These are phyloP conservation scores for Poecilia latipinna DNA, from an alignment of 2,113 vertebrate species.

Conservation along the genomic window DNA sequence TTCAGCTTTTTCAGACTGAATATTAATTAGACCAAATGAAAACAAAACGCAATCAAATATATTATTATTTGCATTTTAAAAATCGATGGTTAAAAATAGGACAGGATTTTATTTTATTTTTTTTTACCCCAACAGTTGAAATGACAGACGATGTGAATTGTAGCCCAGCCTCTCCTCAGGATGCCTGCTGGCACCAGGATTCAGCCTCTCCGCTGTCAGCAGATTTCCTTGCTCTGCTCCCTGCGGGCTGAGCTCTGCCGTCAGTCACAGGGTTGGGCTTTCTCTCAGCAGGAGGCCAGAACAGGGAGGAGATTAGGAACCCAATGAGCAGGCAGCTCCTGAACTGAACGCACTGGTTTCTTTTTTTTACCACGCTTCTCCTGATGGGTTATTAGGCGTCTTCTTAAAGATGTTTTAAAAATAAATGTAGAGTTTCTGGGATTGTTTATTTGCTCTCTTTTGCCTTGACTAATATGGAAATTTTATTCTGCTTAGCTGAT, in stretches of 20 bases:
- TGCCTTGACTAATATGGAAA: neutral
- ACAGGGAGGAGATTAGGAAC: conserved; percentile 42
- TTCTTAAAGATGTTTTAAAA: neutral
- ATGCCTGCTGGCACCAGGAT: neutral
- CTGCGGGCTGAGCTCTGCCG: conserved; percentile 37
- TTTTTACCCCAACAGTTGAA: no score
- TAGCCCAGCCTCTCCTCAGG: no score
- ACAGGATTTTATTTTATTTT: no score
- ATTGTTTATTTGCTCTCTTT: neutral
- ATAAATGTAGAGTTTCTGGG: neutral
- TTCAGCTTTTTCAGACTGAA: no score
- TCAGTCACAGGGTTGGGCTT: conserved; percentile 38
- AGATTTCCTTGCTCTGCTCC: conserved; percentile 3
- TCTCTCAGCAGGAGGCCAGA: conserved; percentile 24
- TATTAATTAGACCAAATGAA: no score
- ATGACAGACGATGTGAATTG: no score
- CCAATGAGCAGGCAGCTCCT: conserved; percentile 40
- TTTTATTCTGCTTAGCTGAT: neutral
- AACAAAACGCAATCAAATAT: no score
- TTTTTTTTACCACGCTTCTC: conserved; percentile 22
- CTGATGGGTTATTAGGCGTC: conserved; percentile 17
- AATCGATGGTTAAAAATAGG: no score
- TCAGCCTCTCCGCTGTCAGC: neutral
- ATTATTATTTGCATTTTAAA: no score
- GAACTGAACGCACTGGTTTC: conserved; percentile 18